phyloP scores from a whole-genome alignment of 2,888 invertebrate species.

The Scaptomyza flava region DNA sequence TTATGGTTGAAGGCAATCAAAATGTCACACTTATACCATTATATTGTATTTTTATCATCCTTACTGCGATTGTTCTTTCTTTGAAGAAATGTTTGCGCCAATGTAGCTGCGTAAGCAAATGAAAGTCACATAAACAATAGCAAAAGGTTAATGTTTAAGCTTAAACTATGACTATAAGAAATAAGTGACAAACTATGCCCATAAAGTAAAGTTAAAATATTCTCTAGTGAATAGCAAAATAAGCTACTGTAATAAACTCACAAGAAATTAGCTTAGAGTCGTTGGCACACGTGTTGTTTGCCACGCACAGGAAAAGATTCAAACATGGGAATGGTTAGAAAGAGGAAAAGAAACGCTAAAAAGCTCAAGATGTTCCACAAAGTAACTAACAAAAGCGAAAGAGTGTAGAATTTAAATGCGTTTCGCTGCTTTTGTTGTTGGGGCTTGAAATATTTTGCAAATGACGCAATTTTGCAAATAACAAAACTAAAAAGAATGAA shows the following conservation, averaged over 20 bases:
- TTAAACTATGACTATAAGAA: constrained; percentile 33
- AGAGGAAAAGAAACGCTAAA: constrained; percentile 4
- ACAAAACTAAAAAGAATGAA: constrained; percentile 15
- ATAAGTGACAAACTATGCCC: constrained; percentile 31
- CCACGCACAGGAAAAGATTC: constrained; percentile 5
- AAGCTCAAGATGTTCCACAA: constrained; percentile 14
- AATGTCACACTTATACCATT: constrained; percentile 64
- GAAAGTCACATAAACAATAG: constrained; percentile 48
- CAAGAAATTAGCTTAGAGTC: constrained; percentile 20
- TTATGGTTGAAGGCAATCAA: constrained; percentile 54
- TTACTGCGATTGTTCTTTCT: constrained; percentile 11
- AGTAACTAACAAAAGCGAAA: constrained; percentile 18
- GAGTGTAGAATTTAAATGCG: constrained; percentile 9
- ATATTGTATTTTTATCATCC: constrained; percentile 64
- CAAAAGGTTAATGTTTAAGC: constrained; percentile 57
- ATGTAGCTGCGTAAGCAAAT: constrained; percentile 65
- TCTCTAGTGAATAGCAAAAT: constrained; percentile 1
- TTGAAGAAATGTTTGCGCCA: constrained; percentile 18
- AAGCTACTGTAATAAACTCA: neutral
- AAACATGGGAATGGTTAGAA: constrained; percentile 1
- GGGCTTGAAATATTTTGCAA: constrained; percentile 66
- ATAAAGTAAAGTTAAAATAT: constrained; percentile 33
- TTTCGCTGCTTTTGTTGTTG: neutral
- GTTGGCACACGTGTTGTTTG: constrained; percentile 28
- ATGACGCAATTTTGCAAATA: constrained; percentile 71